These are phyloP conservation scores for Helicolenus hilgendorfi DNA, from an alignment of 2,797 vertebrate species.

Conservation along the genomic window DNA sequence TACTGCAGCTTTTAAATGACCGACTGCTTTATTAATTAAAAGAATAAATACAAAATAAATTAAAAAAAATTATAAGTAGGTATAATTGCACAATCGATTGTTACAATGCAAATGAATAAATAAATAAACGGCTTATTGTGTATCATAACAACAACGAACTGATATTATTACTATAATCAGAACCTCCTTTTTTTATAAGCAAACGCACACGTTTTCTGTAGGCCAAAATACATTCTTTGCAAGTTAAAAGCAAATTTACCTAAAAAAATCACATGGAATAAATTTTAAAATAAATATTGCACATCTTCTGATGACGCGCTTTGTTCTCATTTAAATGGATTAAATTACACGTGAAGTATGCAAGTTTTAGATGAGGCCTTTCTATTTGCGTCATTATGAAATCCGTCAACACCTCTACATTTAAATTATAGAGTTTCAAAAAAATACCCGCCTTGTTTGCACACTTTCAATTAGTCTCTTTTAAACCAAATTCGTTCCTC, in stretches of 20 bases:
- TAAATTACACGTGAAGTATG: neutral
- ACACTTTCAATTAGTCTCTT: neutral
- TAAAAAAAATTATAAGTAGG: rapidly evolving
- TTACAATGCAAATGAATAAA: neutral
- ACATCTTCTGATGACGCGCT: neutral
- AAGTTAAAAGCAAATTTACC: neutral
- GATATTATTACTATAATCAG: neutral
- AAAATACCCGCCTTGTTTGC: neutral
- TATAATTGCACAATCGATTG: neutral
- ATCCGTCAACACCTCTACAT: neutral
- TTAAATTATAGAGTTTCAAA: neutral
- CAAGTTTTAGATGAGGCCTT: neutral
- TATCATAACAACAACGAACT: neutral
- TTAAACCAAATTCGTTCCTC: neutral
- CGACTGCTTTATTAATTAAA: neutral
- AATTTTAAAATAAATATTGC: neutral
- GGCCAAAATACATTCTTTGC: neutral
- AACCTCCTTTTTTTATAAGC: neutral
- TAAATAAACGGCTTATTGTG: neutral
- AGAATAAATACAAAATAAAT: neutral
- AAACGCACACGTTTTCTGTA: neutral
- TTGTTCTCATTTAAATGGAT: neutral
- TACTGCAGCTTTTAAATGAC: neutral
- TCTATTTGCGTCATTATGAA: neutral
- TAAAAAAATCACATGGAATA: neutral